Evolutionary conservation across 2,888 invertebrate genomes (phyloP).

Genomic region (Toxonevra muliebris): DNA sequence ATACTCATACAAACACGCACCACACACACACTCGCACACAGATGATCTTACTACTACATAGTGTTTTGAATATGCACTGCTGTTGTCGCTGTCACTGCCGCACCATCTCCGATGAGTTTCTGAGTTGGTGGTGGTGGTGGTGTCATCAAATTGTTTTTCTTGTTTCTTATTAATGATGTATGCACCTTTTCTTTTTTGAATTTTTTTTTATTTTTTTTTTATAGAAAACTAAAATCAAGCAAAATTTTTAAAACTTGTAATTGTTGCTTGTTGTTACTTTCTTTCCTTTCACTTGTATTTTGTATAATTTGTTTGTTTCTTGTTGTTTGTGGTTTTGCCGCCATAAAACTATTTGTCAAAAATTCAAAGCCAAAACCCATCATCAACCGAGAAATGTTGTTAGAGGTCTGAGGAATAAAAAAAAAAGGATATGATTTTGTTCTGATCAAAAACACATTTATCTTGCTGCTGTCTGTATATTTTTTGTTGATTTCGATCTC

Average conservation of each 20-base stretch:
- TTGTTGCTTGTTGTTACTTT: constrained; percentile 14
- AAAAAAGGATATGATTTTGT: constrained; percentile 26
- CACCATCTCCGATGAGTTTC: not conserved
- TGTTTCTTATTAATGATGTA: constrained; percentile 53
- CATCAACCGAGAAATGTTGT: constrained; percentile 31
- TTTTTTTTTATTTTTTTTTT: constrained; percentile 14
- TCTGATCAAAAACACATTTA: constrained; percentile 57
- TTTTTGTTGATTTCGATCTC: constrained; percentile 32
- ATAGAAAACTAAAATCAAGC: not conserved
- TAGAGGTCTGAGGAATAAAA: not conserved
- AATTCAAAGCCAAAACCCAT: constrained; percentile 39
- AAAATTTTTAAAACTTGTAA: not conserved
- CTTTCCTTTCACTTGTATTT: constrained; percentile 43
- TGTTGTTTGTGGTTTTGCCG: constrained; percentile 47
- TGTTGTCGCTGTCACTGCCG: constrained; percentile 5
- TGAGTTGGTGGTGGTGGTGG: constrained; percentile 34
- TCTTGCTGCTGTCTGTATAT: constrained; percentile 43
- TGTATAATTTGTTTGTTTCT: constrained; percentile 34
- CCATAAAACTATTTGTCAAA: constrained; percentile 47
- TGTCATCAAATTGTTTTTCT: constrained; percentile 49
- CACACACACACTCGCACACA: constrained; percentile 17
- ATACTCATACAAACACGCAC: constrained; percentile 46
- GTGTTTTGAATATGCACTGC: constrained; percentile 3
- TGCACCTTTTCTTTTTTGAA: constrained; percentile 38
- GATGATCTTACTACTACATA: not conserved